Evolutionary conservation across 2,888 invertebrate species (phyloP), one percentile per base, ranked within the genome.

Genomic region (Hirtodrosophila duncani): DNA sequence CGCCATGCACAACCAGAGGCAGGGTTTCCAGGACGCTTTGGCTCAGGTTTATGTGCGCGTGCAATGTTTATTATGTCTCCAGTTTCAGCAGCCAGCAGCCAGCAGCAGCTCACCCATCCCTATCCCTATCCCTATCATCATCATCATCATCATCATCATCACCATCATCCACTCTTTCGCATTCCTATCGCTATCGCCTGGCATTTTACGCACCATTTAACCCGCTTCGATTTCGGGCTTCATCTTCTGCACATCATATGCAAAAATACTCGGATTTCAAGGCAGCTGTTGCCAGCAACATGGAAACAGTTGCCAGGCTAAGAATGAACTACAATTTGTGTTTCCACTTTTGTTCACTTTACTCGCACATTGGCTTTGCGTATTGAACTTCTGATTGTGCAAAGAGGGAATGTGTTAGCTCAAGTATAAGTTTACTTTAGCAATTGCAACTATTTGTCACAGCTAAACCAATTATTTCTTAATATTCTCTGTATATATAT

Each of bases 181-280:
- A 2, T 2, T 42, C 7, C 26, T 5, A 8, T 8, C 10, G 3
- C 16, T 16, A 3, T 24, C 39, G 60, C 37, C 51, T 53, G 51
- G 58, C 57, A 67, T 60, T 79, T 72, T 53, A 65, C 65, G 65
- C 72, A 53, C 62, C 71, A 72, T 79, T 72, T 65, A 79, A 79
- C 57, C 53, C 57, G 44, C 48, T 65, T 68, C 69, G 59, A 70
- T 77, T 70, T 72, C 53, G 56, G 30, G 52, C 20, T 49, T 17
- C 17, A 8, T 13, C 4, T 6, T 3, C 3, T 2, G 5, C 11
- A 29, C 56, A 52, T 63, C 68, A 66, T 61, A 69, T 63, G 66
- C 57, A 66, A 68, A 71, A 63, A 45, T 48, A 8, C 46, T 55
- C 33, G n/a, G 42, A 44, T 59, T 58, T 48, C 53, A 31, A 31